phyloP scores from a whole-genome alignment of 2,113 vertebrate genomes.

The Riparia riparia region DNA sequence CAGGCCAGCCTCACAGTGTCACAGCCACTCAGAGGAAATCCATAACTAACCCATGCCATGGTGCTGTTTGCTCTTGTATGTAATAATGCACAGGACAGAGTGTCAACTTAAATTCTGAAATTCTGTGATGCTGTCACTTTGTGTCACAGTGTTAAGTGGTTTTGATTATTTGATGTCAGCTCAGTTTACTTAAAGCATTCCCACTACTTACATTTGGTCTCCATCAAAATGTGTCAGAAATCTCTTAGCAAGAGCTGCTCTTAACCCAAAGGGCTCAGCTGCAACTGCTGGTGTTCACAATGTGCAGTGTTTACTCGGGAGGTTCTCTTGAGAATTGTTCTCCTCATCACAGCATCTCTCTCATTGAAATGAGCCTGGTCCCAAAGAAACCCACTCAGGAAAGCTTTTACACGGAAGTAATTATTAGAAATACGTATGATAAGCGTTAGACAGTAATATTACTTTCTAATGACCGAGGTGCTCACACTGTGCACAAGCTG shows the following conservation, averaged over 20 bases:
- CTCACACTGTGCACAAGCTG: accelerated
- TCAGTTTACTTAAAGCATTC: constrained; percentile 26
- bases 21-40: neutral
- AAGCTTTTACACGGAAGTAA: neutral
- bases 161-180: constrained; percentile 63
- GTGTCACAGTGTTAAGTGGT: constrained; percentile 47
- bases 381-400: neutral
- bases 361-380: neutral
- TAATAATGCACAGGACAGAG: neutral
- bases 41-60: neutral
- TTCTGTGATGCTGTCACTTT: constrained; percentile 45
- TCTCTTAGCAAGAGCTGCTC: neutral
- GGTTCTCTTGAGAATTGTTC: neutral
- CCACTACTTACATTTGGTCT: constrained; percentile 13
- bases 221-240: constrained; percentile 15
- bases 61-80: neutral
- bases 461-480: neutral
- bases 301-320: accelerated
- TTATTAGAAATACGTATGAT: too few species aligned
- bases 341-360: neutral
- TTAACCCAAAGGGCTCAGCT: neutral
- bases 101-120: constrained; percentile 9
- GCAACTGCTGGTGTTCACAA: neutral
- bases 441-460: neutral
- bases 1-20: neutral